Percentiles rank a stretch among this genome's conserved stretches.
These are phyloP conservation scores for Aspidiotus destructor DNA, from an alignment of 2,888 invertebrate genomes.

Conservation along the genomic window DNA sequence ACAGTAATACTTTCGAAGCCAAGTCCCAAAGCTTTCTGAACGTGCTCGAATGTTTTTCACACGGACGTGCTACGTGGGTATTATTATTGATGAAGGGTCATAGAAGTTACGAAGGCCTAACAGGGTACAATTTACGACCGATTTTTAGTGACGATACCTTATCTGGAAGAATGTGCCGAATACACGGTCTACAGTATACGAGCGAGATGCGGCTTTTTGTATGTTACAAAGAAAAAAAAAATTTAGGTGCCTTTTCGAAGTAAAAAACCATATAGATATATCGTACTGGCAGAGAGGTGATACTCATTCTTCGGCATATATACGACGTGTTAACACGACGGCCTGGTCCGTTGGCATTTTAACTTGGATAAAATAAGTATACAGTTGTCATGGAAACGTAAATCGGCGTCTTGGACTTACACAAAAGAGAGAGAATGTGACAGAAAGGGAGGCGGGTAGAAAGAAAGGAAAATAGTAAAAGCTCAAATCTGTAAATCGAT, in stretches of 20 bases:
- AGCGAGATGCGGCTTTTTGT: no score
- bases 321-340: neutral
- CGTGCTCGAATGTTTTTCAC: no score
- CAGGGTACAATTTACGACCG: conserved; percentile 20
- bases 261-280: neutral
- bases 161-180: conserved; percentile 19
- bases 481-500: conserved; percentile 22
- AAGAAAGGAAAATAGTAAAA: no score
- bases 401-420: conserved; percentile 21
- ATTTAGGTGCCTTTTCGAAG: no score
- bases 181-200: neutral
- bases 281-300: neutral
- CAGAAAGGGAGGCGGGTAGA: no score
- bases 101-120: conserved; percentile 20
- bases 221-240: no score
- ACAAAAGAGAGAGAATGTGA: conserved; percentile 3
- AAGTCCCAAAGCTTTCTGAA: no score
- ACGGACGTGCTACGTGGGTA: no score
- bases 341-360: conserved; percentile 16
- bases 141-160: conserved; percentile 25
- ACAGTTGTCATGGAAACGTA: conserved; percentile 23
- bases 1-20: no score
- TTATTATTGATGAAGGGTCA: no score
- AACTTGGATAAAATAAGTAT: neutral
- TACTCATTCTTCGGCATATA: neutral